Base-by-base conservation (phyloP, 2,797 vertebrate genomes). In the Protonibea diacanthus region DNA sequence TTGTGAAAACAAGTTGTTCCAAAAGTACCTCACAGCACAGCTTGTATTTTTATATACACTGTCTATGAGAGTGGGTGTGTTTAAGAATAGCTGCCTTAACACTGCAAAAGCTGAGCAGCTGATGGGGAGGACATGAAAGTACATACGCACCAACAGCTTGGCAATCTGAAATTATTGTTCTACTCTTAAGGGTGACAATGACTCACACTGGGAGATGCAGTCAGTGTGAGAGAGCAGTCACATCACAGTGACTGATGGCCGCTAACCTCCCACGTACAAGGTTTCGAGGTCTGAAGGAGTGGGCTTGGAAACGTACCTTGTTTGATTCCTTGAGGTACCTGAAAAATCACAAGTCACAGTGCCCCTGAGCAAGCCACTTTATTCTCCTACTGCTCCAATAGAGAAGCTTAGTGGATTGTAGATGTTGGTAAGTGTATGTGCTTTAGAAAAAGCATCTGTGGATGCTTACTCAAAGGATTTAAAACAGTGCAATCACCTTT, bases 351-450 rank as follows among this genome's bases (percentile, higher is more conserved):
- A 21, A 38, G 72, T 68, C 29, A 58, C 15, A 33, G 23, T 65
- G 18, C 49, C 75, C 65, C 61, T 55, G 77, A 73, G 80, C 74
- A 66, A 73, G 25, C 47, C 52, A 69, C 27, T 61, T 52, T 47
- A 71, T 81, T 38, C 44, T 76, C 33, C n/a, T 27, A 8, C 21
- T 40, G 44, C 47, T 55, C 29, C 40, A n/a, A 18, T 29, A 9
- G 58, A 68, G 65, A 62, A 11, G 33, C 40, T 61, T 2, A 18
- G 29, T 33, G 29, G 23, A 44, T 69, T 68, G 33, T 7, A 21
- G 17, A 48, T 21, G 23, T 49, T 25, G 51, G 12, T 33, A 12
- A 72, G 69, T 59, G 27, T 55, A 63, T 40, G 8, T 74, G 25
- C 10, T 23, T 49, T 49, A 47, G 38, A 71, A 23, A 58, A 68